Evolutionary conservation across 2,797 vertebrate species (phyloP), one percentile per base, ranked within the genome.

Genomic region (Liparis tanakae): DNA sequence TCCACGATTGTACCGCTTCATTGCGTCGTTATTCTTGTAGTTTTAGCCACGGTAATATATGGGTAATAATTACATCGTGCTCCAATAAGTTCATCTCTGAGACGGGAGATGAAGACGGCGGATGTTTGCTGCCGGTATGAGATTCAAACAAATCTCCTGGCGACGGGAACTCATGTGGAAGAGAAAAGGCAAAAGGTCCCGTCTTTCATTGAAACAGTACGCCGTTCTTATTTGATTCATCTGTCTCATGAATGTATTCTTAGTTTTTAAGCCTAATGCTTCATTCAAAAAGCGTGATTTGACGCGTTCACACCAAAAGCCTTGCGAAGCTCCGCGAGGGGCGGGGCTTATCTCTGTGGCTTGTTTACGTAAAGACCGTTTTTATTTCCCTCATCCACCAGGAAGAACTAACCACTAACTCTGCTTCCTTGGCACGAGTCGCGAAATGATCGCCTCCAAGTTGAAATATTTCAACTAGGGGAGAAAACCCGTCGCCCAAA

Each of bases 41-140:
- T 36, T 60, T 71, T 51, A 48, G n/a, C 14, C 7, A n/a, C 33
- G 34, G 66, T 62, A 30, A 71, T 44, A 1, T 61, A 6, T 50
- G 34, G 44, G 20, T 36, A 36, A 58, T 46, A 44, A 36, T 58
- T n/a, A 55, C 59, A 44, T 20, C 41, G 9, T 46, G 22, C 14
- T 41, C 7, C 64, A 6, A 6, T 8, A 9, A 54, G 22, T 63
- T 56, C 22, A 64, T 15, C 15, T 10, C 17, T 20, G 22, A 12
- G 53, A 46, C 12, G 18, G 51, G 61, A 62, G 10, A 59, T 7
- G 4, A 48, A 54, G 8, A 60, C 10, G 15, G 61, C 13, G 30
- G 39, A 50, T 5, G 13, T 18, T 48, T 15, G 13, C 1, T 5
- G 10, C 9, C 22, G 41, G 36, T 44, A 57, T 0, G 1, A 70